A percentile compares a stretch with the other conserved stretches of the same genome.
Evolutionary conservation across 2,888 invertebrate species (phyloP).

Genomic region (Ellobium chinense): DNA sequence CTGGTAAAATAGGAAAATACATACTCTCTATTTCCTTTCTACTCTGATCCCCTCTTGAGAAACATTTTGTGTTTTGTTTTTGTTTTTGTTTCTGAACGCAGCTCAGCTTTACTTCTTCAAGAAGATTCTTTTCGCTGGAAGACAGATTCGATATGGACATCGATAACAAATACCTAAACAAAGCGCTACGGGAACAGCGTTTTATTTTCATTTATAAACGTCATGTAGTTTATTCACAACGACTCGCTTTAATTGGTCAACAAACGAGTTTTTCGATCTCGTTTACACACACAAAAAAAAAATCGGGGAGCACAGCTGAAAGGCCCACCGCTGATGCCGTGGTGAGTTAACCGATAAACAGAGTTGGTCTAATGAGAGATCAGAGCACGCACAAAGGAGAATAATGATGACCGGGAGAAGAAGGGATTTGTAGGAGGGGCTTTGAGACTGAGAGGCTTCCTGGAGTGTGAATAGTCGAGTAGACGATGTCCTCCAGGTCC

Average conservation of each 20-base stretch:
- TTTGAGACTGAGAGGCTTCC: slow-evolving; percentile 27
- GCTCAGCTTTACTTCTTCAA: no score
- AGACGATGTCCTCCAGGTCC: slow-evolving; percentile 19
- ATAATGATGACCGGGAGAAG: slow-evolving; percentile 19
- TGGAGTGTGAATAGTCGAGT: slow-evolving; percentile 11
- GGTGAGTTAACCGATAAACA: slow-evolving; percentile 27
- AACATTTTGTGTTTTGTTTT: no score
- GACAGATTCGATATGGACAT: no score
- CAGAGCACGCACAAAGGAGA: background rate
- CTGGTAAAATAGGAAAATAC: no score
- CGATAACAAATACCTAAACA: no score
- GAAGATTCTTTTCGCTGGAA: no score
- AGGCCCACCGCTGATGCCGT: background rate
- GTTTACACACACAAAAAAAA: no score
- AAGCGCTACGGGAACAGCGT: no score
- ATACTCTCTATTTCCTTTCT: no score
- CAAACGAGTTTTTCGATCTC: slow-evolving; percentile 7
- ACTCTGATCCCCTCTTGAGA: no score
- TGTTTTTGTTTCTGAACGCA: no score
- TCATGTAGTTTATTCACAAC: background rate
- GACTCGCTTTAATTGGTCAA: slow-evolving; percentile 7
- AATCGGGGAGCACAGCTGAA: background rate
- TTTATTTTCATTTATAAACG: no score
- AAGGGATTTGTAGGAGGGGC: background rate
- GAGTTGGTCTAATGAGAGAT: slow-evolving; percentile 25